Evolutionary conservation across 1,140 invertebrate genomes (phyloP).

Genomic region (Zaprionus nigranus): DNA sequence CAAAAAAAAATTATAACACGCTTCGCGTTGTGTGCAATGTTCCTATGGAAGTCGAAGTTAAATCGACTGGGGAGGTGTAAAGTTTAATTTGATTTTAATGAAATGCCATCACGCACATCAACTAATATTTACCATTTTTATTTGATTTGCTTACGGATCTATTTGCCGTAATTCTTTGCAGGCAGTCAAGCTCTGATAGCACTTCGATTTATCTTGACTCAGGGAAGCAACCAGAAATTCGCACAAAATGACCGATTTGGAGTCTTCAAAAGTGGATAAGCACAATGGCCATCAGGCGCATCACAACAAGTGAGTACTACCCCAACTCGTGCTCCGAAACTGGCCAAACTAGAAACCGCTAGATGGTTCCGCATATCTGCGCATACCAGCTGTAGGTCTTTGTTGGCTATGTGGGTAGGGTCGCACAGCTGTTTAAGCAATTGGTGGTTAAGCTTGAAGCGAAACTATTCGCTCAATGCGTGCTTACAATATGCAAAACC

Average conservation of each 20-base stretch:
- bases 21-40: slow-evolving; percentile 45
- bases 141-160: slow-evolving; percentile 25
- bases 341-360: slow-evolving; percentile 9
- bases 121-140: slow-evolving; percentile 38
- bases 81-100: slow-evolving; percentile 69
- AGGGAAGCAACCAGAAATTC: slow-evolving; percentile 8
- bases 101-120: slow-evolving; percentile 60
- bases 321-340: not conserved
- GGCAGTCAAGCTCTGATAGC: slow-evolving; percentile 40
- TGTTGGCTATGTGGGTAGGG: not conserved
- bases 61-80: slow-evolving; percentile 14
- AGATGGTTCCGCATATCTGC: slow-evolving; percentile 21
- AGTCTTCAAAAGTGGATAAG: slow-evolving; percentile 67
- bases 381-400: not conserved
- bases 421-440: slow-evolving; percentile 4
- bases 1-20: slow-evolving; percentile 64
- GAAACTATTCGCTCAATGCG: not conserved
- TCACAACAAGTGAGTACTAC: slow-evolving; percentile 65
- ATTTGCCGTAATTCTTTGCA: slow-evolving; percentile 28
- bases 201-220: slow-evolving; percentile 21
- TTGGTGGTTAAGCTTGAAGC: not conserved
- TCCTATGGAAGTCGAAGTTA: slow-evolving; percentile 18
- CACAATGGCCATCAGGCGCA: slow-evolving; percentile 69
- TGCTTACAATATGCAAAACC: slow-evolving; percentile 15
- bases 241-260: slow-evolving; percentile 66